Evolutionary conservation across 2,888 invertebrate genomes (phyloP), one percentile per base, ranked within the genome.

Genomic region (Phyllotreta striolata): DNA sequence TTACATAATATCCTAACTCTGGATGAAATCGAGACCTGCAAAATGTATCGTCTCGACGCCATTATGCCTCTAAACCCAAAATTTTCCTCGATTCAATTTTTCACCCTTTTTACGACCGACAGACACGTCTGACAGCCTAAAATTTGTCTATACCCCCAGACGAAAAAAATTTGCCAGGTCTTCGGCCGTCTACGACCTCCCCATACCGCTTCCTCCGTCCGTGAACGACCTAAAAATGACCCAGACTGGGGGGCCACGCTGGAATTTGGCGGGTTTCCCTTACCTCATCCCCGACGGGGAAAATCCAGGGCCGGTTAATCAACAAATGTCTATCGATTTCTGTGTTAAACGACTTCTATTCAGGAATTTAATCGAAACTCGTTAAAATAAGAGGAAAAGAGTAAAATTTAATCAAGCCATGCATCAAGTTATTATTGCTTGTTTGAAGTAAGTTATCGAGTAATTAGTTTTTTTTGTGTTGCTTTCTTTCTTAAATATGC

Each of bases 201-300:
- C 60, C 43, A 12, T 44, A 34, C 43, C 43, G 1, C 13, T 60
- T 60, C 52, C 60, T 52, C 14, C 52, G 44, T 12, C 51, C 60
- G 60, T 60, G 60, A 55, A 63, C 58, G 58, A 59, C 59, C 63
- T 51, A 52, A 63, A 63, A 63, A 63, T 43, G 63, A 63, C 63
- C 59, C 55, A 55, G 63, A 59, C 59, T 39, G 47, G 47, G 55
- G 46, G 54, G 40, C 34, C 44, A 60, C 34, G 47, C 37, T 41
- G 43, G 12, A 56, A 47, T 37, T 59, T 55, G 6, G 41, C 14
- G 12, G 46, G 58, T 44, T 59, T 63, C 40, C n/a, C 47, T 34
- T 12, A 52, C 52, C 13, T 54, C 52, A 43, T 35, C 60, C 60
- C 51, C 60, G n/a, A 9, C 13, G 10, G 43, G 37, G 59, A 41